phyloP scores from a whole-genome alignment of 2,797 vertebrate genomes.

The Onychomys torridus region DNA sequence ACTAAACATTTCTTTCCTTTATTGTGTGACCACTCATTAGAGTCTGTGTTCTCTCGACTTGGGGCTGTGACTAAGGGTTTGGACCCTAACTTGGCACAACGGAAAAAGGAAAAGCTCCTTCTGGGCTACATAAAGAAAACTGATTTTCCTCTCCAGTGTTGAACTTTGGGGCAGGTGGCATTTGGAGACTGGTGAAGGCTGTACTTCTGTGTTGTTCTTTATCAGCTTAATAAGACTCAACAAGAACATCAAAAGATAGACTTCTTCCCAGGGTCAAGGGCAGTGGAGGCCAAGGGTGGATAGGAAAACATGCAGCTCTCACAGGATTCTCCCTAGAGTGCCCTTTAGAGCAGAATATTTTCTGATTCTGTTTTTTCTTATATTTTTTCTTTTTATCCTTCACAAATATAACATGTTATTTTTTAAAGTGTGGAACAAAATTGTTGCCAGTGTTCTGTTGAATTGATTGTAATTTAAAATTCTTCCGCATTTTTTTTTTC shows the following conservation, averaged over 20 bases:
- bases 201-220: conserved; percentile 25
- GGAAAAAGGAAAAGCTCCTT: neutral
- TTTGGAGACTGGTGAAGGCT: neutral
- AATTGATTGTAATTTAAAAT: conserved; percentile 49
- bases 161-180: neutral
- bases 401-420: neutral
- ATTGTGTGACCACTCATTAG: neutral
- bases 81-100: neutral
- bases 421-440: neutral
- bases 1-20: conserved; percentile 10
- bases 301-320: neutral
- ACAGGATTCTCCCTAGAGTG: neutral
- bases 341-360: neutral
- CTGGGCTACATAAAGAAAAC: neutral
- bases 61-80: neutral
- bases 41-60: neutral
- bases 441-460: neutral
- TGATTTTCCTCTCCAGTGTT: conserved; percentile 1
- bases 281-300: neutral
- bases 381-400: neutral
- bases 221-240: conserved; percentile 36
- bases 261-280: neutral
- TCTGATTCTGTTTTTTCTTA: conserved; percentile 12
- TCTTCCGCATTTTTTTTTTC: neutral
- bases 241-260: neutral